Evolutionary conservation across 2,113 vertebrate species (phyloP).

Genomic region (Natator depressus): DNA sequence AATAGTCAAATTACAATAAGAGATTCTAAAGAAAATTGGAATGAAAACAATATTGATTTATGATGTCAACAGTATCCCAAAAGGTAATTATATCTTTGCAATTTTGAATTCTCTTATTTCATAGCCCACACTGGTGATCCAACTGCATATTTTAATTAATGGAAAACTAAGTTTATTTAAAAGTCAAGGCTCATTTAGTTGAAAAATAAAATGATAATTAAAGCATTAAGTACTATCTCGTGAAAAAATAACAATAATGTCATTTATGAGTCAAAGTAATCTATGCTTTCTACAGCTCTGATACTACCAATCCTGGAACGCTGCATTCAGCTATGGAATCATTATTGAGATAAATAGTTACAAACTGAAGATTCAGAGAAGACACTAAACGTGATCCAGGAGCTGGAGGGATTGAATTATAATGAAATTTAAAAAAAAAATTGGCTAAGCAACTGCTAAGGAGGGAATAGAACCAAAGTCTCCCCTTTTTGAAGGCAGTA

Average conservation of each 20-base stretch:
- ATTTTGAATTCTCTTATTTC: background rate
- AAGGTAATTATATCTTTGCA: background rate
- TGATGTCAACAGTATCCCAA: background rate
- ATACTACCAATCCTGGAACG: background rate
- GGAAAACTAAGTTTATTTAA: background rate
- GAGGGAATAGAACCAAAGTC: background rate
- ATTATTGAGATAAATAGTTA: fast-evolving
- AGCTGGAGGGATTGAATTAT: background rate
- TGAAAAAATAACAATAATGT: background rate
- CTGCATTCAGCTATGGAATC: background rate
- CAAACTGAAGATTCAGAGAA: background rate
- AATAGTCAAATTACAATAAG: background rate
- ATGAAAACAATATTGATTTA: background rate
- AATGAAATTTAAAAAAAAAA: background rate
- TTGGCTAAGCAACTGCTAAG: background rate
- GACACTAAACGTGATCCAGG: background rate
- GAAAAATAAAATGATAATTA: background rate
- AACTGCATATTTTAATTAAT: background rate
- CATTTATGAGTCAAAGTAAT: background rate
- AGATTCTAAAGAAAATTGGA: background rate
- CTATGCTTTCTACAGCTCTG: background rate
- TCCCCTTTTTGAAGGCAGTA: background rate
- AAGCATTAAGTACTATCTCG: background rate
- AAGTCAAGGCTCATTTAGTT: background rate
- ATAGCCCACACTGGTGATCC: background rate